Evolutionary conservation across 2,797 vertebrate species (phyloP), one percentile per base, ranked within the genome.

Genomic region (Setipinna tenuifilis): DNA sequence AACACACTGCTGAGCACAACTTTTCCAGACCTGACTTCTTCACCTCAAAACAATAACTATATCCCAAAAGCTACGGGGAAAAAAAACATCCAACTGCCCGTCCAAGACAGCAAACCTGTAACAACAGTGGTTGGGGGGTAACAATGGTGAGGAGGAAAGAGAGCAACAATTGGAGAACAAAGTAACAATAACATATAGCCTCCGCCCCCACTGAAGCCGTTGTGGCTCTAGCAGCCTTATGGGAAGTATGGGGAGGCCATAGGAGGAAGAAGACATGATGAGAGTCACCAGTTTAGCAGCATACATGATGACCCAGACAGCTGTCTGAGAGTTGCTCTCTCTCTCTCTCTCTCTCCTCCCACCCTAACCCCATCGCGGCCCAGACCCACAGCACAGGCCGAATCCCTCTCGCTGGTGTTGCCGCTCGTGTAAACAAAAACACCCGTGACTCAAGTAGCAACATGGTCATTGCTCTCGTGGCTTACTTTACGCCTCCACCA

Each of bases 61-160:
- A 44, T 35, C 71, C 35, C 35, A 44, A 41, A 21, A 10, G 16
- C 19, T 17, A 78, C 10, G 71, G 10, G 46, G 14, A 54, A 54
- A 54, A 19, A 21, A 44, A 31, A 28, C 35, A 71, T 35, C 31
- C 68, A 71, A 71, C 28, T 35, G 68, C 68, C 31, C 11, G 11
- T 71, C 12, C 68, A 35, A 31, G 31, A 7, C 25, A 71, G 68
- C 35, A 75, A 78, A 21, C 71, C 71, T 41, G 35, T 16, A 78
- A 78, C 71, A 78, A 44, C 71, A 78, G 71, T 44, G 41, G 71
- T 31, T 78, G 16, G 71, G 71, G 31, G 35, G 71, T 17, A 78
- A 41, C 71, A 78, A 78, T 44, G 41, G 71, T 11, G 17, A 2
- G 19, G 68, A 35, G 68, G 68, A 35, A 35, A 71, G 68, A 71